Base-by-base conservation (phyloP, 2,888 invertebrate species). In the Harpagoxenus sublaevis region DNA sequence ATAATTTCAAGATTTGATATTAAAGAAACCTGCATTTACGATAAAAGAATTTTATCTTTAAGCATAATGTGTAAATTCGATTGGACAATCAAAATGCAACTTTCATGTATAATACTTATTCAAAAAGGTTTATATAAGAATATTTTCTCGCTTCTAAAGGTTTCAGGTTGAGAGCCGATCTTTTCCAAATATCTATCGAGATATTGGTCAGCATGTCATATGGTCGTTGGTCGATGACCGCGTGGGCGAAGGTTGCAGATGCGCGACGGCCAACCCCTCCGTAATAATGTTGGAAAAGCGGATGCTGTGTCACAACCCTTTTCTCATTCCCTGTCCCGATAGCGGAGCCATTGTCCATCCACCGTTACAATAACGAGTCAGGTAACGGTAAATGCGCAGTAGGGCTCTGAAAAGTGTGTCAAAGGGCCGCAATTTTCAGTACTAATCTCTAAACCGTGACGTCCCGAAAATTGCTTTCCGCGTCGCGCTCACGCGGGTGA, bases 171-270 rank as follows among this genome's bases (percentile, higher is more conserved):
- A 88, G 91, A 83, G 81, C 86, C 85, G 65, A 53, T 83, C 89
- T 83, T 88, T 86, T 84, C 77, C 86, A 92, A 92, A 91, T 88
- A 89, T 89, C 84, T 88, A 89, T 89, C 84, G 86, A 87, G 88
- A 95, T 94, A 91, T 95, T 95, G 95, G 95, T 95, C 95, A 95
- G 95, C 95, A 93, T 94, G 95, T 95, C 95, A 95, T 94, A 94
- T 95, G 95, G 95, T 94, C 94, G 93, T 93, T 93, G 92, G 93
- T 87, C 91, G 92, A 91, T 92, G 93, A 92, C 91, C 92, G 93
- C 90, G 91, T 92, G 92, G 91, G 92, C 91, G 93, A 89, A 89
- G 87, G 63, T 89, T 91, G 94, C 89, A 89, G 88, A 90, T 88
- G 90, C 87, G 85, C 70, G 42, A 78, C n/a, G 55, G 23, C n/a